Base-by-base conservation (phyloP, 2,888 invertebrate species). In the Epinotia bilunana region DNA sequence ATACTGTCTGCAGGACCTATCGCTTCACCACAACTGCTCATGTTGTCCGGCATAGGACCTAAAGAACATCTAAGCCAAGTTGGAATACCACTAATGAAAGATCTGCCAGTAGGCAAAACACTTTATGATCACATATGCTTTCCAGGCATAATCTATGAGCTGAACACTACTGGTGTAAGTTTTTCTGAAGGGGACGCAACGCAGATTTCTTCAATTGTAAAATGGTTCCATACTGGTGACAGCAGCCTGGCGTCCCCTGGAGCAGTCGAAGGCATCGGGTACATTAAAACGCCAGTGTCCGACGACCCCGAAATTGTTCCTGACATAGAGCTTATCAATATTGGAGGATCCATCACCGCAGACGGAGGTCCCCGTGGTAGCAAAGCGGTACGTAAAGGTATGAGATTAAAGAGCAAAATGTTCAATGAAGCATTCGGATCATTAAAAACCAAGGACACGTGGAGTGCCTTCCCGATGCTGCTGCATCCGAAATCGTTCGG, bases 1-100 rank as follows among this genome's bases (percentile, higher is more conserved):
- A 97, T 99, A 72, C 83, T 99, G 18, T 96, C 97, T 16, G 98
- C 97, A 2, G 99, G 99, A 0, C 95, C 98, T 1, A 96, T 99
- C 78, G 97, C 97, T 82, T 97, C 98, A 0, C 98, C 99, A 0
- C 98, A 99, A 87, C 87, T 99, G 3, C 94, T 99, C 12, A 97
- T 99, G 97, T 88, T 99, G 6, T 98, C 98, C 7, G 98, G 98
- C 0, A 84, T 95, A 16, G 95, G 95, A 2, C 95, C 95, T 0
- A 89, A 83, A 76, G 84, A 95, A 62, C 93, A 96, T 81, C 87
- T 96, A 1, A 83, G 88, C 20, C 88, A 93, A 3, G 86, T 95
- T 0, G 93, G 93, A 0, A 94, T 97, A 77, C 95, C 95, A 0
- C 87, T 96, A 0, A 81, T 96, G 3, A 90, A 95, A 78, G 94